Evolutionary conservation across 1,140 invertebrate genomes (phyloP).

Genomic region (Tetramorium alpestre): DNA sequence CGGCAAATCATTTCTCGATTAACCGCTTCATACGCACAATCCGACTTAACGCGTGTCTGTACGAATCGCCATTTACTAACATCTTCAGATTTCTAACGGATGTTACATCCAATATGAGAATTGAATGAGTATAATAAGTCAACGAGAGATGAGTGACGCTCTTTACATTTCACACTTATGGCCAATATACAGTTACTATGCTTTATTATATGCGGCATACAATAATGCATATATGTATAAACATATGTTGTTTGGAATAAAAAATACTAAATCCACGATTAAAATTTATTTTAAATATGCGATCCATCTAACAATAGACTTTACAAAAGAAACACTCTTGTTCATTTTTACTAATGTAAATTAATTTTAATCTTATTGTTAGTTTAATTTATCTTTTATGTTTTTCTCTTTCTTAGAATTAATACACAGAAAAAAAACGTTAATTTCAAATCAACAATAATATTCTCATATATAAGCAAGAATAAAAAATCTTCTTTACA

Average conservation of each 20-base stretch:
- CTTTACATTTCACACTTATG: constrained; percentile 4
- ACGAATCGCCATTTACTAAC: neutral
- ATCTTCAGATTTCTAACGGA: constrained; percentile 34
- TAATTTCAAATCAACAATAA: too few relatives aligned
- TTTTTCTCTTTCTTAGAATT: too few relatives aligned
- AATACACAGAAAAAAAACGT: too few relatives aligned
- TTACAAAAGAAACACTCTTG: neutral
- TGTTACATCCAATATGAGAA: neutral
- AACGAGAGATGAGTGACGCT: constrained; percentile 1
- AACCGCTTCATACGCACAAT: constrained; percentile 14
- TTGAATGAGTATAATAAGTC: constrained; percentile 23
- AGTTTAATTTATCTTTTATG: too few relatives aligned
- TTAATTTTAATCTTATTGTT: too few relatives aligned
- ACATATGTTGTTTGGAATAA: neutral
- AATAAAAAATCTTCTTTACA: too few relatives aligned
- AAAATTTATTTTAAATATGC: neutral
- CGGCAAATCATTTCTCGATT: constrained; percentile 18
- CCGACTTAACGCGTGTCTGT: neutral
- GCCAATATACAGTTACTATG: constrained; percentile 27
- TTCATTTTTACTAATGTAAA: too few relatives aligned
- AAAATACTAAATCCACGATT: neutral
- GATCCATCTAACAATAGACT: neutral
- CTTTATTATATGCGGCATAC: neutral
- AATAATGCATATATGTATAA: neutral
- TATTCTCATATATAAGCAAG: too few relatives aligned